Base-by-base conservation (phyloP, 2,888 invertebrate species). In the Ischnura elegans region DNA sequence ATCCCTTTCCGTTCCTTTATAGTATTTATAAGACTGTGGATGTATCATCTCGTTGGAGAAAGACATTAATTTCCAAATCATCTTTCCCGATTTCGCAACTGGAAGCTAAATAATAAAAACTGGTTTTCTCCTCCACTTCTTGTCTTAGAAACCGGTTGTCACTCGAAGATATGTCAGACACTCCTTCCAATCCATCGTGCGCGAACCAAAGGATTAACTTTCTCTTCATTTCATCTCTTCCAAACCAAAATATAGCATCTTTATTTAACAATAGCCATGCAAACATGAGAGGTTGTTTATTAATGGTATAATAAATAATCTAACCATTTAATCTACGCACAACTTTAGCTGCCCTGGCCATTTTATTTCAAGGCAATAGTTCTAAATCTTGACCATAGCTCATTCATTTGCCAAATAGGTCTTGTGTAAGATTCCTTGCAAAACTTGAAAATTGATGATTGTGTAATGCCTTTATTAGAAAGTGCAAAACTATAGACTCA, bases 21-120 rank as follows among this genome's bases (percentile, higher is more conserved):
- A 61, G 25, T 61, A 61, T 61, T 25, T 61, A 61, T 61, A 25
- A 21, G 25, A n/a, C 61, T 2, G 8, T 25, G 61, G 61, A 21
- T 25, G 61, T n/a, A 61, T 61, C 61, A 61, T 61, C 25, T 61
- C 61, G 25, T 8, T 16, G 6, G 61, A 61, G 61, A 61, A 61
- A 25, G 61, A 61, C 61, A 61, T 61, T 61, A 61, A 61, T 61
- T 61, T 61, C 61, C 61, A 61, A 61, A 61, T 61, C 25, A 61
- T 61, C 61, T 16, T 61, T 61, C 25, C 61, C 21, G 6, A 61
- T 61, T 61, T 61, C 8, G 61, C 61, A 61, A 61, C n/a, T 61
- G 61, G 61, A 61, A 16, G 61, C 61, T 61, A 61, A 61, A 61
- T 61, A 21, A 61, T 61, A 21, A 25, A 25, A 61, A 61, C 61